Conservation (phyloP, 2,888 invertebrate species). For the Onchidella celtica region DNA sequence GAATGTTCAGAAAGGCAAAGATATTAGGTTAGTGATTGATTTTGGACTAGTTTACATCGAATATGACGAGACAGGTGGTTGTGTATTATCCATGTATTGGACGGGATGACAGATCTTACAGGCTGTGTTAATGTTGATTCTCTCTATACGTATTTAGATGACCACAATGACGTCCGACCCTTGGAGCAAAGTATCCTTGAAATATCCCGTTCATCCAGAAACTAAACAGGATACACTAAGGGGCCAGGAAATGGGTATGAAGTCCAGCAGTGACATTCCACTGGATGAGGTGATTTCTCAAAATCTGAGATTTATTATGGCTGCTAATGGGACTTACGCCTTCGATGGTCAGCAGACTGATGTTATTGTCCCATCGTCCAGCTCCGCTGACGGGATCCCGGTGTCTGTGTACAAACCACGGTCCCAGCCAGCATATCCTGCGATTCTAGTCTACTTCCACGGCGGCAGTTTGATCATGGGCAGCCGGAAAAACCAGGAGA, state of each 20-base stretch:
- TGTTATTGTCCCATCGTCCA: neutral
- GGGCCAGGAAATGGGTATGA: neutral
- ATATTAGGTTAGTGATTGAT: no score
- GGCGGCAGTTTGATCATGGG: slow-evolving; percentile 8
- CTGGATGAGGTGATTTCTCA: neutral
- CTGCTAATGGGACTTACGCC: neutral
- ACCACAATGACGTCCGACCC: no score
- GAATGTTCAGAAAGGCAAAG: no score
- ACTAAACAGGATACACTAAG: neutral
- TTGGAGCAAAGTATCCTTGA: no score
- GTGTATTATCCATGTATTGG: no score
- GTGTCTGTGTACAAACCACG: neutral
- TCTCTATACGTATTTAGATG: no score
- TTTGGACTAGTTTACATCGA: no score
- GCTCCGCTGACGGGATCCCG: neutral
- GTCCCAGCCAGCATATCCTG: neutral
- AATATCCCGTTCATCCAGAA: slow-evolving; percentile 10
- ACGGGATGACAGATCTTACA: no score
- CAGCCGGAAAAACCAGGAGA: slow-evolving; percentile 20
- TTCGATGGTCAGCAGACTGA: slow-evolving; percentile 3
- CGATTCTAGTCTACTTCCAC: slow-evolving; percentile 29
- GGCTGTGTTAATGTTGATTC: no score
- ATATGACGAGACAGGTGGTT: no score
- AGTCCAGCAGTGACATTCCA: neutral
- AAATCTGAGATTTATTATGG: neutral